Conservation (phyloP, 2,797 vertebrate species). For the Cossypha heuglini region DNA sequence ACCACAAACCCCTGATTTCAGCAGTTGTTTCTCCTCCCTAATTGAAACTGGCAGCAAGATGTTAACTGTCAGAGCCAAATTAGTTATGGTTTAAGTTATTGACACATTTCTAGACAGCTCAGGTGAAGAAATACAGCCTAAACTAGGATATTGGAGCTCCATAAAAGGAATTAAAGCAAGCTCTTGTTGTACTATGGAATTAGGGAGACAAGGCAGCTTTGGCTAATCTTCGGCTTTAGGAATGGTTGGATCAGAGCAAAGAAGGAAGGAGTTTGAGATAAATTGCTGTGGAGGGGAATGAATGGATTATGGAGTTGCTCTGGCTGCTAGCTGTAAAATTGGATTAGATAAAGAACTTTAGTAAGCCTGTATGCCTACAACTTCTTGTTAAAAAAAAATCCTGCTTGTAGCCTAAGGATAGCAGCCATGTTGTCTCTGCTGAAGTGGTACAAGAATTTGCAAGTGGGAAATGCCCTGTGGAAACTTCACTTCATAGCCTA, state of each 20-base stretch:
- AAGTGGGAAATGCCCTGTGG: not conserved
- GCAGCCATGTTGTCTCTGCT: not conserved
- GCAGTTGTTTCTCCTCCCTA: not conserved
- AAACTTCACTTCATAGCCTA: not conserved
- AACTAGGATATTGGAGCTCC: not conserved
- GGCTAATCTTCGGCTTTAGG: not conserved
- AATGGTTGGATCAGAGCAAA: not conserved
- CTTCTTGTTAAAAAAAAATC: not conserved
- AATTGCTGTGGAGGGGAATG: not conserved
- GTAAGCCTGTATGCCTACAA: not conserved
- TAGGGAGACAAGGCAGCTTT: not conserved
- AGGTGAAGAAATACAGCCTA: not conserved
- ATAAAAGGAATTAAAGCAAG: not conserved
- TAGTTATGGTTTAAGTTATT: not conserved
- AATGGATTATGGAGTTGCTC: not conserved
- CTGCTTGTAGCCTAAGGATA: not conserved
- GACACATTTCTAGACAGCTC: not conserved
- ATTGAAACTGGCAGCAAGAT: not conserved
- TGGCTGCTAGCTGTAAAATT: slow-evolving; percentile 26
- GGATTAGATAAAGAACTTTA: slow-evolving; percentile 28
- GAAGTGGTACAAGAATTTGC: not conserved
- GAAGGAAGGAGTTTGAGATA: not conserved
- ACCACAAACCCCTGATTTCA: not conserved
- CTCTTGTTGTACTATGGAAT: not conserved
- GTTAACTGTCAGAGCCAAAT: not conserved